Evolutionary conservation across 2,113 vertebrate genomes (phyloP).

Genomic region (Nothobranchius furzeri): DNA sequence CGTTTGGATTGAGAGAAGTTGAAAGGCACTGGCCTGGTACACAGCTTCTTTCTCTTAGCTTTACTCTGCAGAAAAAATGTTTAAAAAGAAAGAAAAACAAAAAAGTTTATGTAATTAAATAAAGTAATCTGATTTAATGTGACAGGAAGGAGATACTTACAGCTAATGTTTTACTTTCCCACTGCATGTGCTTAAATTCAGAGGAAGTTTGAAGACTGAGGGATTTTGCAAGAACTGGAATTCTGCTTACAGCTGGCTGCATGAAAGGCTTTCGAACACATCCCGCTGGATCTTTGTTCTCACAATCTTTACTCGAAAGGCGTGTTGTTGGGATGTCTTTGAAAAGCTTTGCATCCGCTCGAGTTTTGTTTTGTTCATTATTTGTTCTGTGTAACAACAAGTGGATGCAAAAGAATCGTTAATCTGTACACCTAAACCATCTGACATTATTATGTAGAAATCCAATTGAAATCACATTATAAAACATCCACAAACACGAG

Average conservation of each 20-base stretch:
- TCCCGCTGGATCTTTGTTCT: slow-evolving; percentile 71
- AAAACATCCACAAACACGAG: too few relatives aligned
- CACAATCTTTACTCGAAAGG: slow-evolving; percentile 35
- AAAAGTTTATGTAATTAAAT: neutral
- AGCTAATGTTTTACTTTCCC: slow-evolving; percentile 73
- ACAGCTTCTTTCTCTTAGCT: slow-evolving; percentile 68
- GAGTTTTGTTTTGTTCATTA: slow-evolving; percentile 60
- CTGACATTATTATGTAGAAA: too few relatives aligned
- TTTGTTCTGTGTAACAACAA: slow-evolving; percentile 44
- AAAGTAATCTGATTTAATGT: slow-evolving; percentile 4
- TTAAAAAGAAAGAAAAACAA: slow-evolving; percentile 6
- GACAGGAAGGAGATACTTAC: slow-evolving; percentile 54
- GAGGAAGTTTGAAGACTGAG: slow-evolving; percentile 43
- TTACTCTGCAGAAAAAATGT: slow-evolving; percentile 65
- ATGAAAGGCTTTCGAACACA: slow-evolving; percentile 24
- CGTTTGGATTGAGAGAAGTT: slow-evolving; percentile 64
- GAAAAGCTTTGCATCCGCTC: slow-evolving; percentile 21
- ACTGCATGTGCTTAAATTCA: slow-evolving; percentile 57
- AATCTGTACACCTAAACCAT: neutral
- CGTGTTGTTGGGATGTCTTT: slow-evolving; percentile 31
- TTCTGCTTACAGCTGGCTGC: slow-evolving; percentile 60
- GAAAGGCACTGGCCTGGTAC: slow-evolving; percentile 75
- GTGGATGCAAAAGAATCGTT: neutral
- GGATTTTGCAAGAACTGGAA: slow-evolving; percentile 76
- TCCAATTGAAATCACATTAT: too few relatives aligned